phyloP scores from a whole-genome alignment of 2,797 vertebrate genomes.

The Cyprinella venusta region DNA sequence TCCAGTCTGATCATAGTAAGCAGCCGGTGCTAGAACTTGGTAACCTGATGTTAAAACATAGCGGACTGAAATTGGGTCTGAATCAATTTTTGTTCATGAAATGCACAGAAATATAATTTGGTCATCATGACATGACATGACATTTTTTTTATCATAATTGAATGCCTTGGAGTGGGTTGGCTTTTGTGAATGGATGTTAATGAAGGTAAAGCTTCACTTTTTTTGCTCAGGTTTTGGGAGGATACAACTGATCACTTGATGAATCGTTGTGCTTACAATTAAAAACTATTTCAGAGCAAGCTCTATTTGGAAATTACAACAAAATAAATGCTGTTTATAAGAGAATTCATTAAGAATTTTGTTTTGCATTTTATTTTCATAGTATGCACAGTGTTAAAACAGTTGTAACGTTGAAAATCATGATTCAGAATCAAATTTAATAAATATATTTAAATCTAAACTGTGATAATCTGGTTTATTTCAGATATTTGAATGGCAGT shows the following conservation, averaged over 20 bases:
- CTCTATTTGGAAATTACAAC: not conserved
- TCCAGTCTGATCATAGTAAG: slow-evolving; percentile 97
- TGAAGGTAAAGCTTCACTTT: not conserved
- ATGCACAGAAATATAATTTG: not conserved
- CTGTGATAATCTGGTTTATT: too few species aligned
- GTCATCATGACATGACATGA: not conserved
- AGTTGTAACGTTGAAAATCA: too few species aligned
- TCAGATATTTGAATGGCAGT: too few species aligned
- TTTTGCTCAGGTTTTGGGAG: not conserved
- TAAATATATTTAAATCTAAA: too few species aligned
- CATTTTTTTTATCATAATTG: not conserved
- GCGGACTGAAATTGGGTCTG: not conserved
- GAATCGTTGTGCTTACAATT: not conserved
- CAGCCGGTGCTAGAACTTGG: slow-evolving; percentile 94
- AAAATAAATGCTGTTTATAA: not conserved
- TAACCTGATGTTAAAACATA: slow-evolving; percentile 80
- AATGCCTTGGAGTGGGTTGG: not conserved
- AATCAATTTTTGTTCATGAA: not conserved
- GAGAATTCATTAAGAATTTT: not conserved
- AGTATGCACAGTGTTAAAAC: too few species aligned
- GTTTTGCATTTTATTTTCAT: not conserved
- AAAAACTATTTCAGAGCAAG: not conserved
- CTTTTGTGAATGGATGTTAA: not conserved
- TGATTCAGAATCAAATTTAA: too few species aligned
- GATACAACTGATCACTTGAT: not conserved